These are phyloP conservation scores for Tortrix viridana DNA, from an alignment of 2,888 invertebrate genomes.

Conservation along the genomic window DNA sequence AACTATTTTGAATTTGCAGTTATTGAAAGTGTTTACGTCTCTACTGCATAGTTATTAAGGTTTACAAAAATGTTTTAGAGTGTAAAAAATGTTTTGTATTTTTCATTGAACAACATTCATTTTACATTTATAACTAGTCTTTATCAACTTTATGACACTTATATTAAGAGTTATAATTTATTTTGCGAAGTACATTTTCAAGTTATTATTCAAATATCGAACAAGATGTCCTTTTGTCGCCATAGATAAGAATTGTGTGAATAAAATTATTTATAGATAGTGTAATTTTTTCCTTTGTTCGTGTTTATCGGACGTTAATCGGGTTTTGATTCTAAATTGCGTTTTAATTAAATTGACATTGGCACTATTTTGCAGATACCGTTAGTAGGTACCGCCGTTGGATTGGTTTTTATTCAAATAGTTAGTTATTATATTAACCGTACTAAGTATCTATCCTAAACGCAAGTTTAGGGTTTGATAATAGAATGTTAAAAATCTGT, in stretches of 20 bases:
- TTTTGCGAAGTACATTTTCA: neutral
- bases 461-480: too few relatives aligned
- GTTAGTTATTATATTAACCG: too few relatives aligned
- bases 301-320: slow-evolving; percentile 8
- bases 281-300: slow-evolving; percentile 19
- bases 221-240: slow-evolving; percentile 31
- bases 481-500: too few relatives aligned
- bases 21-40: too few relatives aligned
- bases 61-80: neutral
- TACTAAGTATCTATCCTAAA: too few relatives aligned
- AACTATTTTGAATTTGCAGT: slow-evolving; percentile 1
- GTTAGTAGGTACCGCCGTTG: too few relatives aligned
- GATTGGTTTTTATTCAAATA: too few relatives aligned
- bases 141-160: neutral
- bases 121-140: neutral
- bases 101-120: neutral
- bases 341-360: slow-evolving; percentile 17
- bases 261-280: slow-evolving; percentile 18
- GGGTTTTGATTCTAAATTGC: slow-evolving; percentile 15
- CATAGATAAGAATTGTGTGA: slow-evolving; percentile 25
- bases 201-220: slow-evolving; percentile 26
- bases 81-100: neutral
- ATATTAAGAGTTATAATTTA: neutral
- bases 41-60: neutral
- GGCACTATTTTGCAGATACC: slow-evolving; percentile 10